Conservation (phyloP, 2,888 invertebrate species). For the Macrophya alboannulata region DNA sequence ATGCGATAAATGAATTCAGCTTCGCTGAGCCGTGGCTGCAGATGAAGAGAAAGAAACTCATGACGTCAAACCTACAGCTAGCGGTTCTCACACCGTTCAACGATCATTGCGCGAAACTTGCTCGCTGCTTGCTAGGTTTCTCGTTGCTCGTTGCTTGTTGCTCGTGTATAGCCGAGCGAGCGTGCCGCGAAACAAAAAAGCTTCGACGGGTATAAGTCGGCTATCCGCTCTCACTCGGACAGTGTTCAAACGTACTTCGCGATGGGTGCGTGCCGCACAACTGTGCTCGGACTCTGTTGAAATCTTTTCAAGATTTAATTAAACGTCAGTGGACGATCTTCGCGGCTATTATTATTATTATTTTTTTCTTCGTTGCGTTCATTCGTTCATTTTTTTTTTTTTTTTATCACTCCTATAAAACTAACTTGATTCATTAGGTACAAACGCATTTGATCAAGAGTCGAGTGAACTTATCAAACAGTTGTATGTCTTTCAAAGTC, state of each 20-base stretch:
- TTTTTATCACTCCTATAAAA: too few relatives aligned
- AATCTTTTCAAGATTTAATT: not conserved
- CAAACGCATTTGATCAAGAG: not conserved
- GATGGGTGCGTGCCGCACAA: constrained; percentile 52
- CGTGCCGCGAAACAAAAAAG: constrained; percentile 48
- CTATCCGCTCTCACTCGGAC: constrained; percentile 50
- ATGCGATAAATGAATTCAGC: constrained; percentile 35
- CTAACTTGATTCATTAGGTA: not conserved
- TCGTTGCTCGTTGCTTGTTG: constrained; percentile 22
- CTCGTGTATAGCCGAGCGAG: constrained; percentile 36
- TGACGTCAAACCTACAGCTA: constrained; percentile 32
- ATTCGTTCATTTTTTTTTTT: too few relatives aligned
- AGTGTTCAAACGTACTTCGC: constrained; percentile 54
- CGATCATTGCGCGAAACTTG: constrained; percentile 29
- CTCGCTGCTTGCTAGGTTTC: constrained; percentile 40
- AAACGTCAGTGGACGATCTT: constrained; percentile 15
- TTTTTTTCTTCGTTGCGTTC: not conserved
- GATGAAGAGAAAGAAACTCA: constrained; percentile 40
- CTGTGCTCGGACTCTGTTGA: constrained; percentile 28
- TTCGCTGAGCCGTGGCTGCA: constrained; percentile 13
- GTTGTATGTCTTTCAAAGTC: not conserved
- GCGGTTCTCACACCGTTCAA: constrained; percentile 42
- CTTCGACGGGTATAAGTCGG: constrained; percentile 44
- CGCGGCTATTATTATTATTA: not conserved
- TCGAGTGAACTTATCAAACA: not conserved